These are phyloP conservation scores for Scylla paramamosain DNA, from an alignment of 1,140 invertebrate species.

Conservation along the genomic window DNA sequence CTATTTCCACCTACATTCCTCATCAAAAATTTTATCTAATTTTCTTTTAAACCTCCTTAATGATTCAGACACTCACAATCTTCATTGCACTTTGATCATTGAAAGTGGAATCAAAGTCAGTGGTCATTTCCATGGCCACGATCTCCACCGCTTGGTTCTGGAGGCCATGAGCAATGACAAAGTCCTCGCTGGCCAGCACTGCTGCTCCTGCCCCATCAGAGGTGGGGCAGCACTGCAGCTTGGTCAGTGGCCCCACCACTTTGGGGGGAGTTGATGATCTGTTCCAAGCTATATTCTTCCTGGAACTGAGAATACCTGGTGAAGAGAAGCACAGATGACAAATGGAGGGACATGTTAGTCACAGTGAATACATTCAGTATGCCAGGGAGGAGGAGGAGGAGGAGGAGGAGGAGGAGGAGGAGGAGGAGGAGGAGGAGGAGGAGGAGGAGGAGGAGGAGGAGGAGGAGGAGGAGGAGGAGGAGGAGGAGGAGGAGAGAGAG, in stretches of 20 bases:
- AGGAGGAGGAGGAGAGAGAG: too few species aligned
- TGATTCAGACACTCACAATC: slow-evolving; percentile 82
- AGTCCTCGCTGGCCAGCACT: slow-evolving; percentile 93
- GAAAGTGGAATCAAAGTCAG: slow-evolving; percentile 93
- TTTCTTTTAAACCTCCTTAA: too few species aligned
- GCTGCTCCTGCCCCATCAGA: slow-evolving; percentile 97
- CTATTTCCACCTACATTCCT: too few species aligned
- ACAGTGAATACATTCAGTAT: too few species aligned
- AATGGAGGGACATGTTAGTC: neutral
- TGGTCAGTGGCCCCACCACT: slow-evolving; percentile 94
- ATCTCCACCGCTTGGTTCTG: slow-evolving; percentile 95
- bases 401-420: too few species aligned
- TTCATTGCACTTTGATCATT: slow-evolving; percentile 92
- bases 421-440: too few species aligned
- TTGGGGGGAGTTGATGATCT: slow-evolving; percentile 92
- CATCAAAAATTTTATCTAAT: too few species aligned
- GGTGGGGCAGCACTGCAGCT: slow-evolving; percentile 98
- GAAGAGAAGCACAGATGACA: slow-evolving; percentile 58
- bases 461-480: too few species aligned
- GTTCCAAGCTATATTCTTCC: slow-evolving; percentile 92
- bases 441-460: too few species aligned
- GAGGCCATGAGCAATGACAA: slow-evolving; percentile 90
- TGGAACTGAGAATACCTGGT: slow-evolving; percentile 93
- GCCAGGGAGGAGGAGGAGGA: too few species aligned
- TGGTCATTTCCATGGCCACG: slow-evolving; percentile 96